These are phyloP conservation scores for Ursus arctos DNA, from an alignment of 2,113 vertebrate genomes.

Conservation along the genomic window DNA sequence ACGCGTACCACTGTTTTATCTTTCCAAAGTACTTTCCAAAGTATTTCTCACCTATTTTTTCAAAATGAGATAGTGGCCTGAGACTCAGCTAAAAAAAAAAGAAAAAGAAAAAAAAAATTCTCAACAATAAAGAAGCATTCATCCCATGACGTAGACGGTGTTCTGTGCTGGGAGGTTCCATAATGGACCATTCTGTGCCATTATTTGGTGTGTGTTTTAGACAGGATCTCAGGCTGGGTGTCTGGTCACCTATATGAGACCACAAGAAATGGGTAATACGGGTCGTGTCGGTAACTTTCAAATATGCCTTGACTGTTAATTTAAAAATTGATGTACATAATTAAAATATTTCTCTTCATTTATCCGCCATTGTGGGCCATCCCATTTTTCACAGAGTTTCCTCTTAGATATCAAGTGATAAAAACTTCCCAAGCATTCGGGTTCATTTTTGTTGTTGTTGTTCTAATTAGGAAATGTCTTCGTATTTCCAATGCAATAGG, in stretches of 20 bases:
- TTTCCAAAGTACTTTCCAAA: background rate
- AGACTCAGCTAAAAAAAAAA: background rate
- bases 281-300: background rate
- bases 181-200: too few species aligned
- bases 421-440: background rate
- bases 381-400: background rate
- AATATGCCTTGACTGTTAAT: background rate
- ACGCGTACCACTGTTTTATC: background rate
- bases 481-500: background rate
- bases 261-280: accelerated
- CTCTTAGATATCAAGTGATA: background rate
- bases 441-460: background rate
- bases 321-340: background rate
- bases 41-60: background rate
- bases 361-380: background rate
- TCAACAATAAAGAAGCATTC: accelerated
- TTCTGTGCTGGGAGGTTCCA: background rate
- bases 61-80: background rate
- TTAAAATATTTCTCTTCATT: background rate
- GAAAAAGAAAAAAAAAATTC: background rate
- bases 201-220: background rate
- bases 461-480: background rate
- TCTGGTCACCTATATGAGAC: background rate
- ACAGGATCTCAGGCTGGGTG: background rate
- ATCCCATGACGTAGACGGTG: accelerated